Conservation (phyloP, 2,888 invertebrate species). For the Ypsolopha scabrella region DNA sequence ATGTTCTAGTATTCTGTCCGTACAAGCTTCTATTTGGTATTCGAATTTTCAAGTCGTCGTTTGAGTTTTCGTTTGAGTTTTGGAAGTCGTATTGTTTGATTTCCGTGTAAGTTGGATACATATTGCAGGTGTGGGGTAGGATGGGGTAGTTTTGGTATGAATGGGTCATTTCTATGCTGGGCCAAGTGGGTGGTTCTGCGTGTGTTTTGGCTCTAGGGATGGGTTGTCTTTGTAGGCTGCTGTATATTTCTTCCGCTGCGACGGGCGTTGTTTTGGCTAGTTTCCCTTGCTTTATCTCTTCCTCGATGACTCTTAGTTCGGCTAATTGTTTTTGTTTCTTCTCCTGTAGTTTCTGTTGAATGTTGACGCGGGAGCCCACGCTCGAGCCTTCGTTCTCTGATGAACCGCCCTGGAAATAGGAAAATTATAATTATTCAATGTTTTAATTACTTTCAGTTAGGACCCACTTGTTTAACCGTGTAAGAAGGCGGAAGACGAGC, state of each 20-base stretch:
- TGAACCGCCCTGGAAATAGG: slow-evolving; percentile 62
- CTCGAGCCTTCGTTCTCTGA: slow-evolving; percentile 83
- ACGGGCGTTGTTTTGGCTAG: slow-evolving; percentile 69
- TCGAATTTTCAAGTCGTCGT: neutral
- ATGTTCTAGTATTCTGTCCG: slow-evolving; percentile 38
- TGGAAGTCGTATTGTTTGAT: slow-evolving; percentile 46
- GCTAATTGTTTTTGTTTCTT: slow-evolving; percentile 90
- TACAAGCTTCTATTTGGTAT: slow-evolving; percentile 16
- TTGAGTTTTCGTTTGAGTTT: slow-evolving; percentile 19
- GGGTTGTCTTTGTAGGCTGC: slow-evolving; percentile 70
- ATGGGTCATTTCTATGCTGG: slow-evolving; percentile 53
- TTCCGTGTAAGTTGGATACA: slow-evolving; percentile 56
- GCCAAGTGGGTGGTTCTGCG: slow-evolving; percentile 67
- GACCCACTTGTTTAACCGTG: no score
- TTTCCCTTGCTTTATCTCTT: slow-evolving; percentile 89
- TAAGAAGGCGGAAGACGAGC: no score
- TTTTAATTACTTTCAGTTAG: no score
- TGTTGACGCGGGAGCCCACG: slow-evolving; percentile 82
- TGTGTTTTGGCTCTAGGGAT: slow-evolving; percentile 79
- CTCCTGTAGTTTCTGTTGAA: slow-evolving; percentile 87
- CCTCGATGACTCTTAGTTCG: slow-evolving; percentile 81
- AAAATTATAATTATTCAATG: neutral
- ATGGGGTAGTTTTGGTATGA: slow-evolving; percentile 62
- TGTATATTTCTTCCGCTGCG: slow-evolving; percentile 67
- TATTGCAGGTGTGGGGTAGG: slow-evolving; percentile 42